Evolutionary conservation across 2,113 vertebrate species (phyloP), one percentile per base, ranked within the genome.

Genomic region (Lepisosteus osseus): DNA sequence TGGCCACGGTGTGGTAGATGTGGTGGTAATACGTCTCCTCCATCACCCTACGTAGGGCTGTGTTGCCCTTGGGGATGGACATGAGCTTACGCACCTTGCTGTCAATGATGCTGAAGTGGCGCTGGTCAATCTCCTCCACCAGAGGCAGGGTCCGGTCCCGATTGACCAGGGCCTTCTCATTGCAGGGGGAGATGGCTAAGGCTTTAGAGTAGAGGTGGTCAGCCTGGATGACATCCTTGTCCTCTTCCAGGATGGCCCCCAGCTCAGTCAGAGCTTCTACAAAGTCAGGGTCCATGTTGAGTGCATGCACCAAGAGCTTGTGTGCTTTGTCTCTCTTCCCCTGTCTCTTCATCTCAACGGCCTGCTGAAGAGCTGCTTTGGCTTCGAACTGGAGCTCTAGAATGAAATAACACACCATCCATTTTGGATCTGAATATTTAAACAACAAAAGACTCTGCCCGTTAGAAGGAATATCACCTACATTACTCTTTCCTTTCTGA

Each of bases 1-100:
- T 98, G 1, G 97, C 97, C 2, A 99, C 97, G 0, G 97, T 99
- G 91, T 99, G 97, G 86, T 99, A 98, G 80, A 99, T 97, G 85
- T 99, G 97, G 78, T 99, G 97, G 76, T 98, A 99, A 78, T 99
- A 99, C 0, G 95, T 96, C 75, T 99, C 97, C 77, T 99, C 95
- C 96, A 98, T 94, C 76, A 99, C 94, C 0, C 97, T 73, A 4
- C 95, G 93, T 61, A 99, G 91, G 0, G 95, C 97, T 0, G 96
- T 95, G 74, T 89, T 98, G 43, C 97, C 95, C 79, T 98, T 99
- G 5, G 97, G 96, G 73, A 99, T 97, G 51, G 97, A 94, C 94
- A 98, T 95, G 59, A 99, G 90, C 63, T 93, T 94, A 13, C 90
- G 95, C 29, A 99, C 96, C 72, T 99, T 99, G 82, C 94, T 87